A percentile compares a stretch with the other conserved stretches of the same genome.
These are phyloP conservation scores for Cottus gobio DNA, from an alignment of 2,113 vertebrate species.

Conservation along the genomic window DNA sequence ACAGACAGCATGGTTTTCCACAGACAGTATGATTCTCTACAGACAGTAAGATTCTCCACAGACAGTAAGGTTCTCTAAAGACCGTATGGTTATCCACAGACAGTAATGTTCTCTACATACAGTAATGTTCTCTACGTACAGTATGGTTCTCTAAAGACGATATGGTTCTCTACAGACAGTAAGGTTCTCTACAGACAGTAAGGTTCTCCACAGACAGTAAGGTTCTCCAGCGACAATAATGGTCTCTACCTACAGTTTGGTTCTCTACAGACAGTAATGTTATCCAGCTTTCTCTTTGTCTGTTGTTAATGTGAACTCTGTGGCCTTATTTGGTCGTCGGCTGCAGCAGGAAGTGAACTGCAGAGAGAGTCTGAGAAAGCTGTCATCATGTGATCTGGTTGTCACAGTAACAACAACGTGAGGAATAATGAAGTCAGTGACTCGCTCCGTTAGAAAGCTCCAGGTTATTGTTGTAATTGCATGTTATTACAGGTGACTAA, in stretches of 20 bases:
- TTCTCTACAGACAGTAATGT: not conserved
- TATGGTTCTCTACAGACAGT: not conserved
- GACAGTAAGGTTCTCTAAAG: too few species aligned
- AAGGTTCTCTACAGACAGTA: not conserved
- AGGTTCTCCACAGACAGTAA: not conserved
- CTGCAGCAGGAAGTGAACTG: slow-evolving; percentile 25
- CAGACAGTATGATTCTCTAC: too few species aligned
- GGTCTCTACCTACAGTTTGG: not conserved
- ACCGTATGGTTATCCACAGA: too few species aligned
- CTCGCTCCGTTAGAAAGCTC: not conserved
- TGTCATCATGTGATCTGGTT: slow-evolving; percentile 22
- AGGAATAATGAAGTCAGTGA: not conserved
- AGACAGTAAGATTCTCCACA: too few species aligned
- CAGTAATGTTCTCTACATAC: too few species aligned
- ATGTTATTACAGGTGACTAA: not conserved
- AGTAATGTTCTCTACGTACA: too few species aligned
- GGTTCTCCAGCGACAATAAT: not conserved
- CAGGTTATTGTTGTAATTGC: too few species aligned
- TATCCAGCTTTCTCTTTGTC: not conserved
- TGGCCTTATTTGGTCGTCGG: slow-evolving; percentile 51
- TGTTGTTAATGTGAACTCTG: not conserved
- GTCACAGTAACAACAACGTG: slow-evolving; percentile 12
- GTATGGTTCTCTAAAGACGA: not conserved
- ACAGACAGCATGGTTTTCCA: too few species aligned
- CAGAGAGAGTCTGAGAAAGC: not conserved